These are phyloP conservation scores for Myotis planiceps DNA, from an alignment of 2,797 vertebrate genomes.

Conservation along the genomic window DNA sequence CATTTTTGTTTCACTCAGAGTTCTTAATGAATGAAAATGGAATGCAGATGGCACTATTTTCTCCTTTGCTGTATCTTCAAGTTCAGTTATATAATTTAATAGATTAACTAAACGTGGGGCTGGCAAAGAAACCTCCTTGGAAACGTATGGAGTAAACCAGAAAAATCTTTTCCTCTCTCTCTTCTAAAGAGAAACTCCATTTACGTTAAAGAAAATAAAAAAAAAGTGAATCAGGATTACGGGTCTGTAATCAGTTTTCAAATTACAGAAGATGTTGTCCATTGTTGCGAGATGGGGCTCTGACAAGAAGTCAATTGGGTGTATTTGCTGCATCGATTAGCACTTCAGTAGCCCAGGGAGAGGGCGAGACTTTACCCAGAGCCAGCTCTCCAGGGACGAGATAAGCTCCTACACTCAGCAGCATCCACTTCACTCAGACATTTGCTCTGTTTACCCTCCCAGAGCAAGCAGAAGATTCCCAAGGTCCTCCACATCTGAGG, in stretches of 20 bases:
- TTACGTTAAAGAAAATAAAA: background rate
- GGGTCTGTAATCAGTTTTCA: slow-evolving; percentile 77
- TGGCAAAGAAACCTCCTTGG: slow-evolving; percentile 41
- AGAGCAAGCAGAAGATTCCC: slow-evolving; percentile 2
- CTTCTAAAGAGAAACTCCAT: slow-evolving; percentile 45
- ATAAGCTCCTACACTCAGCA: background rate
- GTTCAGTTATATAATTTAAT: slow-evolving; percentile 60
- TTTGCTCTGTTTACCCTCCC: background rate
- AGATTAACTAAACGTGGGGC: slow-evolving; percentile 36
- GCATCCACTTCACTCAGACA: background rate
- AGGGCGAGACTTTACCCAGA: background rate
- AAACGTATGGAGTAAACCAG: slow-evolving; percentile 24
- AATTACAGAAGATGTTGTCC: slow-evolving; percentile 78
- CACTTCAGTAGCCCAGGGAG: slow-evolving; percentile 37
- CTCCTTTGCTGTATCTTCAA: slow-evolving; percentile 51
- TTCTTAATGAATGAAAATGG: slow-evolving; percentile 55
- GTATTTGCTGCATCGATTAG: slow-evolving; percentile 78
- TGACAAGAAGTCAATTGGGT: slow-evolving; percentile 80
- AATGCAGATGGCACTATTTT: slow-evolving; percentile 42
- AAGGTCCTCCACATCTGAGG: background rate
- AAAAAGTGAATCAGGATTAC: slow-evolving; percentile 2
- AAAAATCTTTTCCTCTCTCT: slow-evolving; percentile 10
- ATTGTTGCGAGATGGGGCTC: slow-evolving; percentile 74
- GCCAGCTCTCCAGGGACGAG: slow-evolving; percentile 41
- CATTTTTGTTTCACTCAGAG: slow-evolving; percentile 38